Base-by-base conservation (phyloP, 2,888 invertebrate species). In the Baronia brevicornis region DNA sequence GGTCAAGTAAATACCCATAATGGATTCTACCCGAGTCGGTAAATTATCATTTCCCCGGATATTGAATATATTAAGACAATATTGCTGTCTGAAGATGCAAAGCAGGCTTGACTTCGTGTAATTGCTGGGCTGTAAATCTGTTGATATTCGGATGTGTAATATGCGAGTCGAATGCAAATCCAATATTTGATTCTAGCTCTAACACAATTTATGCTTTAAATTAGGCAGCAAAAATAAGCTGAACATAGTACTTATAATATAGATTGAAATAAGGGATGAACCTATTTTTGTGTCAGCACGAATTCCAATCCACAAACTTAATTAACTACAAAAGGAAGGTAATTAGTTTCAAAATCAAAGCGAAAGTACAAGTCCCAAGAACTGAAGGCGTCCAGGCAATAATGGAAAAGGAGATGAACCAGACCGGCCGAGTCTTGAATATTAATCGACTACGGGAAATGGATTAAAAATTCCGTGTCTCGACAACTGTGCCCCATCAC, bases 1-100 rank as follows among this genome's bases (percentile, higher is more conserved):
- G 84, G 84, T 85, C 84, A 84, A 84, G 84, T 79, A 82, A 84
- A 85, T 82, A 82, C 55, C 75, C 78, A 70, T 85, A 84, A 85
- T 84, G 84, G 84, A 84, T 80, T 84, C 80, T 59, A 63, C 68
- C 62, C 63, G 55, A 54, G 61, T 60, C 71, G 56, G 65, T 77
- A 70, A 79, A 82, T 84, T 84, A 84, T 82, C 79, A 80, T 82
- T 63, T 67, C 60, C 48, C 66, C 82, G 80, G 80, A 84, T 82
- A 84, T 84, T 84, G 84, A 82, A 84, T 84, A 82, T 72, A 79
- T 82, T 82, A 82, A 54, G 67, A 57, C 67, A 71, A 71, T 77
- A 74, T 74, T 73, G 65, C 72, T 43, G 58, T 60, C 61, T 56
- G 52, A 46, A 40, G 53, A 73, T 69, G 67, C 60, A 67, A 66